A percentile compares a stretch with the other conserved stretches of the same genome.
phyloP scores from a whole-genome alignment of 2,113 vertebrate genomes.

The Ageneiosus marmoratus region DNA sequence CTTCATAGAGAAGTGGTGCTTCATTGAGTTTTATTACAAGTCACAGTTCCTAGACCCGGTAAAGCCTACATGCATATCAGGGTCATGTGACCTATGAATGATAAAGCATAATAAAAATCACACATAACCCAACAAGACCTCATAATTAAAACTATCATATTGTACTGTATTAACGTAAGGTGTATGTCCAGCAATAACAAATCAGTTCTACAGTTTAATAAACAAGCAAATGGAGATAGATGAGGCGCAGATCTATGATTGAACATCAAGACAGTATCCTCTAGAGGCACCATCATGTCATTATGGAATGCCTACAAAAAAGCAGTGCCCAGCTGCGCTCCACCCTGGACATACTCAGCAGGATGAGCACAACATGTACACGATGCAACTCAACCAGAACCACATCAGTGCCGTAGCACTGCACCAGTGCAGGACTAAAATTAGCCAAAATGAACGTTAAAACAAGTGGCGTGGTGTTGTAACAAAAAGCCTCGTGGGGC shows the following conservation, averaged over 20 bases:
- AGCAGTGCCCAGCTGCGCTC: not conserved
- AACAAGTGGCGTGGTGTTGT: conserved; percentile 33
- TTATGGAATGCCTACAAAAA: not conserved
- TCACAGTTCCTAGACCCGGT: too few relatives aligned
- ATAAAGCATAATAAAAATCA: too few relatives aligned
- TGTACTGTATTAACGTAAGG: too few relatives aligned
- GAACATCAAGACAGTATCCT: not conserved
- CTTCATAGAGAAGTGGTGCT: too few relatives aligned
- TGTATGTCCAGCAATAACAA: not conserved
- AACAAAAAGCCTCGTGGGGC: conserved; percentile 26
- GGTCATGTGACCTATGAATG: too few relatives aligned
- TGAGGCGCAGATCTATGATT: not conserved
- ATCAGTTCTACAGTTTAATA: not conserved
- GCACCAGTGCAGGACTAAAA: not conserved
- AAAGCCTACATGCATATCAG: too few relatives aligned
- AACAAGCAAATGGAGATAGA: not conserved
- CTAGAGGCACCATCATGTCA: not conserved
- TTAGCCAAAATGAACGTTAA: not conserved
- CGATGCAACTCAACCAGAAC: not conserved
- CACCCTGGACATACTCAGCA: not conserved
- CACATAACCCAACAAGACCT: too few relatives aligned
- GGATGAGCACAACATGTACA: not conserved
- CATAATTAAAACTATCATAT: too few relatives aligned
- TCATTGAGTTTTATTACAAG: too few relatives aligned
- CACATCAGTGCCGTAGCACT: not conserved